These are phyloP conservation scores for Saturnia japonica DNA, from an alignment of 2,888 invertebrate genomes.

Conservation along the genomic window DNA sequence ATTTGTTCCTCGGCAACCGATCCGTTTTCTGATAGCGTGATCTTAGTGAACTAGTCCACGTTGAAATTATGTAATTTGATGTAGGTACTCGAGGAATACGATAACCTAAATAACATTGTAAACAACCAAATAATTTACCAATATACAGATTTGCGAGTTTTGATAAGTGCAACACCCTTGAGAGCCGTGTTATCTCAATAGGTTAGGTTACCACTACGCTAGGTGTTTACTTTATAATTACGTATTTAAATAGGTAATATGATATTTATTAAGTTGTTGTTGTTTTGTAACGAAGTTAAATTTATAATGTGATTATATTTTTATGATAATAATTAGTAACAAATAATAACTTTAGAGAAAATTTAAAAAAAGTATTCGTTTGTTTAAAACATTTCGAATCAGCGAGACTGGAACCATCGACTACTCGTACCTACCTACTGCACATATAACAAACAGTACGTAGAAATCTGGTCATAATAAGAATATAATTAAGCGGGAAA, in stretches of 20 bases:
- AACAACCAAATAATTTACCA: slow-evolving; percentile 30
- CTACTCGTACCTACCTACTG: too few species aligned
- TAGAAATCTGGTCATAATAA: too few species aligned
- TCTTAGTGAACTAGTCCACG: background rate
- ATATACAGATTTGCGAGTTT: slow-evolving; percentile 27
- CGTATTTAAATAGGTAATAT: background rate
- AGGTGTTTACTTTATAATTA: background rate
- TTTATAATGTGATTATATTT: too few species aligned
- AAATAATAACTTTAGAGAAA: too few species aligned
- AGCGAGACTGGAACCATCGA: too few species aligned
- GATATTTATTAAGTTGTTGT: background rate
- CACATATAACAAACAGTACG: too few species aligned
- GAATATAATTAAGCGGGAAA: too few species aligned
- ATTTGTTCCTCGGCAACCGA: background rate
- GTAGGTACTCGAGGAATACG: slow-evolving; percentile 21
- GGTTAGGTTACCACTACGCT: background rate
- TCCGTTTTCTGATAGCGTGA: background rate
- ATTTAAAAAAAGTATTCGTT: too few species aligned
- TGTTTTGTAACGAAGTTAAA: too few species aligned
- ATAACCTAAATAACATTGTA: slow-evolving; percentile 44
- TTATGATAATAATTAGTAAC: too few species aligned
- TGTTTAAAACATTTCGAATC: too few species aligned
- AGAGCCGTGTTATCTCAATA: slow-evolving; percentile 16
- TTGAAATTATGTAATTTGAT: background rate
- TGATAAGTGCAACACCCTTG: slow-evolving; percentile 17